Base-by-base conservation (phyloP, 2,113 vertebrate genomes). In the Balaenoptera acutorostrata region DNA sequence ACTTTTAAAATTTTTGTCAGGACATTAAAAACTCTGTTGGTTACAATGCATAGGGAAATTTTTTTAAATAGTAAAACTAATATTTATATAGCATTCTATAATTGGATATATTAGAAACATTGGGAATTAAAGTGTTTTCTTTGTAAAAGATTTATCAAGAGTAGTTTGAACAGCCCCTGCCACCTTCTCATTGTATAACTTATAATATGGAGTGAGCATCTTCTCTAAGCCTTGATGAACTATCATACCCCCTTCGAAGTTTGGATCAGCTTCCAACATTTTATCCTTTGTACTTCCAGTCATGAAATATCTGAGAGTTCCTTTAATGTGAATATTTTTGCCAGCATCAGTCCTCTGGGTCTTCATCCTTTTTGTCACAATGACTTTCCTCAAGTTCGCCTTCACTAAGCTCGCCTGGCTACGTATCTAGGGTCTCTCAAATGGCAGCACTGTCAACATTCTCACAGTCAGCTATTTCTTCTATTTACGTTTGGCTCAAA, bases 11-110 rank as follows among this genome's bases (percentile, higher is more conserved):
- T 82, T 84, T 93, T 80, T 85, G 36, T 93, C 66, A 82, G 85
- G 93, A 93, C 27, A n/a, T 91, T 88, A 85, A 80, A 94, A 94
- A 71, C 25, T 64, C n/a, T 91, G 75, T 88, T 5, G 36, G 59
- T 55, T 86, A 88, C 33, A 95, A 92, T 57, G 18, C 57, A 92
- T 17, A 92, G 2, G 33, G 27, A 86, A 92, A 86, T 77, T 20
- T 17, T 31, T 23, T 52, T 25, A 69, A 52, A 77, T 4, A 71
- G 36, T 44, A 64, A 69, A 49, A 94, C 44, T 77, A 93, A 9
- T 77, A 93, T 36, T 75, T 88, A 91, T 41, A 81, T 44, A 61
- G 17, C 25, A 82, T 44, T 81, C 41, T 93, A 10, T 72, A 75
- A 83, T 0, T 68, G 39, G 93, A 86, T 86, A 82, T 41, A 94